Evolutionary conservation across 2,797 vertebrate genomes (phyloP).

Genomic region (Malurus leucopterus): DNA sequence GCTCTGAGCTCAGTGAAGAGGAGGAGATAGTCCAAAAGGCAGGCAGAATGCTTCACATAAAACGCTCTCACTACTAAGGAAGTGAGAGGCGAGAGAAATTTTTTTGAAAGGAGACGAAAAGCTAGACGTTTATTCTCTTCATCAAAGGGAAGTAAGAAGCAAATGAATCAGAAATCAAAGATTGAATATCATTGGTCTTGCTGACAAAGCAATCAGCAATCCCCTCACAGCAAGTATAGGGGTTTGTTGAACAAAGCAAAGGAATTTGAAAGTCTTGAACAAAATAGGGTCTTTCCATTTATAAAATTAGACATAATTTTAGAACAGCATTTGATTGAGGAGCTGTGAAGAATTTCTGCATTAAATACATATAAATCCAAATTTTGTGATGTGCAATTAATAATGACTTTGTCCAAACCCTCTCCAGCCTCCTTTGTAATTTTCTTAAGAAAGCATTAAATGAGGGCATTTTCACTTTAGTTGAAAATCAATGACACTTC

Average conservation of each 20-base stretch:
- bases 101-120: constrained; percentile 48
- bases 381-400: constrained; percentile 72
- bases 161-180: constrained; percentile 64
- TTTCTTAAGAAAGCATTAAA: constrained; percentile 72
- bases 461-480: constrained; percentile 70
- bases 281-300: constrained; percentile 50
- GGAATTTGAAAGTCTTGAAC: constrained; percentile 52
- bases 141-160: constrained; percentile 58
- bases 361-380: constrained; percentile 70
- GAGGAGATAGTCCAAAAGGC: neutral
- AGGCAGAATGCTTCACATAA: constrained; percentile 38
- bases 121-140: constrained; percentile 41
- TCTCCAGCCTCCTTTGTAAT: constrained; percentile 64
- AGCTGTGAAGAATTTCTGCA: constrained; percentile 53
- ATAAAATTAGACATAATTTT: constrained; percentile 61
- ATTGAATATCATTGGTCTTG: constrained; percentile 38
- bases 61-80: constrained; percentile 16
- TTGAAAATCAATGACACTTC: constrained; percentile 75
- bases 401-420: constrained; percentile 70
- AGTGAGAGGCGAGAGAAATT: constrained; percentile 27
- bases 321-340: constrained; percentile 61
- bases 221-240: constrained; percentile 30
- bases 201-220: constrained; percentile 60
- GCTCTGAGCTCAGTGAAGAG: constrained; percentile 22
- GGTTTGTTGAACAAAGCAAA: constrained; percentile 52